Base-by-base conservation (phyloP, 2,888 invertebrate genomes). In the Dicyrtomina minuta region DNA sequence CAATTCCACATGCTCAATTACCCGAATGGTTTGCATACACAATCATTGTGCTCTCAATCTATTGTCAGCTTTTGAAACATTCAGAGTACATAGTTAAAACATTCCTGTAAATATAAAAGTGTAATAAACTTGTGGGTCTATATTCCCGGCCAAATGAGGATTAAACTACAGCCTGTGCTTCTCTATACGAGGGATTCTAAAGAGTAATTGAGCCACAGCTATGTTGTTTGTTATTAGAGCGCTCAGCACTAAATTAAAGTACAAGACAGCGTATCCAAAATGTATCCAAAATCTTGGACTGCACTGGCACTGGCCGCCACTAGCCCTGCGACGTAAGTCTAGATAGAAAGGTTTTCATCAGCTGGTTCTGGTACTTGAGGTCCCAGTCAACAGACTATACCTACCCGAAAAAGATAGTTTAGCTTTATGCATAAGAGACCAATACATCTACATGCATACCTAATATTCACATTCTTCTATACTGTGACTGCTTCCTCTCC, bases 1-100 rank as follows among this genome's bases (percentile, higher is more conserved):
- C 64, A 51, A 64, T 64, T 64, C 64, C 17, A 33, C 64, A 64
- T 64, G 64, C 64, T 64, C 64, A 64, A 64, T 64, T 64, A 64
- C 39, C 39, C 53, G 39, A 64, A 64, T 64, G 49, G 60, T 59
- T 22, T 59, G 20, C 13, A 17, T 59, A 22, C 22, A 27, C 4
- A 20, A 12, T 20, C 17, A 39, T 59, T 39, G 59, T 39, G 33
- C 39, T n/a, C 20, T 22, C 22, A 53, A 53, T 43, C 4, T 59
- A 41, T 41, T 46, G 46, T 46, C n/a, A 17, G 20, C 2, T 53
- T 53, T 53, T 53, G 17, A 17, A 5, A 39, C n/a, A 56, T 20
- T 10, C 27, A 15, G 17, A 15, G 15, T 33, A n/a, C 13, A 20
- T 56, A 27, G 15, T 26, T 20, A 58, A 58, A 41, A 27, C 39